phyloP scores from a whole-genome alignment of 2,888 invertebrate species.

The Drosophila tripunctata region DNA sequence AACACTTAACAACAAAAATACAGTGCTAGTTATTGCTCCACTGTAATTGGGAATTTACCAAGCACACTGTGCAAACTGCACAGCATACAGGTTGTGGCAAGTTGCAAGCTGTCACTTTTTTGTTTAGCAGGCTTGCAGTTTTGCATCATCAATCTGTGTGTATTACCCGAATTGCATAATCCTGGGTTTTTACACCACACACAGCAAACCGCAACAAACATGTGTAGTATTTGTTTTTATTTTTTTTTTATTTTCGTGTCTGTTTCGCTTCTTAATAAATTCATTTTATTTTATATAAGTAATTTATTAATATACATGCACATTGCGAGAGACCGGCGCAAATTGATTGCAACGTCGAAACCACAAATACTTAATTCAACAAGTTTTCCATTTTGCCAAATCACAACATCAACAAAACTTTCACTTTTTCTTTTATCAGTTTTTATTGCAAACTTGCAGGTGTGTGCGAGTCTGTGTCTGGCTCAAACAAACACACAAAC shows the following conservation, averaged over 20 bases:
- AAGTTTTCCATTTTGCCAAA: slow-evolving; percentile 53
- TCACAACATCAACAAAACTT: slow-evolving; percentile 58
- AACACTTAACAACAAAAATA: background rate
- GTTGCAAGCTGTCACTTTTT: too few relatives aligned
- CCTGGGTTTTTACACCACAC: slow-evolving; percentile 26
- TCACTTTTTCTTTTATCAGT: slow-evolving; percentile 46
- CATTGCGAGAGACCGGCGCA: slow-evolving; percentile 20
- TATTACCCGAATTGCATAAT: slow-evolving; percentile 40
- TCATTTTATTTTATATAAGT: slow-evolving; percentile 58
- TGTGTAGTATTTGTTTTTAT: slow-evolving; percentile 31
- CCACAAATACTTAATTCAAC: slow-evolving; percentile 44
- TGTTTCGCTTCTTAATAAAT: slow-evolving; percentile 52
- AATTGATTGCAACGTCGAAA: slow-evolving; percentile 54
- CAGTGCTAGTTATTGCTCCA: background rate
- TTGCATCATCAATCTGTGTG: slow-evolving; percentile 38
- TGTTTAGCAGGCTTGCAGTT: too few relatives aligned
- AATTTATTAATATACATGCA: slow-evolving; percentile 41
- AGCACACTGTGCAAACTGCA: too few relatives aligned
- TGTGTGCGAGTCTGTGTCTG: slow-evolving; percentile 1
- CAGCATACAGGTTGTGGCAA: background rate
- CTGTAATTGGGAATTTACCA: background rate
- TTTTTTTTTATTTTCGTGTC: too few relatives aligned
- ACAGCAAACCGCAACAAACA: slow-evolving; percentile 14
- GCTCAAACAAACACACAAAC: slow-evolving; percentile 2
- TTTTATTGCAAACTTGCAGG: background rate